Percentiles rank a stretch among this genome's conserved stretches.
Evolutionary conservation across 2,888 invertebrate genomes (phyloP).

Genomic region (Conchocele bisecta): DNA sequence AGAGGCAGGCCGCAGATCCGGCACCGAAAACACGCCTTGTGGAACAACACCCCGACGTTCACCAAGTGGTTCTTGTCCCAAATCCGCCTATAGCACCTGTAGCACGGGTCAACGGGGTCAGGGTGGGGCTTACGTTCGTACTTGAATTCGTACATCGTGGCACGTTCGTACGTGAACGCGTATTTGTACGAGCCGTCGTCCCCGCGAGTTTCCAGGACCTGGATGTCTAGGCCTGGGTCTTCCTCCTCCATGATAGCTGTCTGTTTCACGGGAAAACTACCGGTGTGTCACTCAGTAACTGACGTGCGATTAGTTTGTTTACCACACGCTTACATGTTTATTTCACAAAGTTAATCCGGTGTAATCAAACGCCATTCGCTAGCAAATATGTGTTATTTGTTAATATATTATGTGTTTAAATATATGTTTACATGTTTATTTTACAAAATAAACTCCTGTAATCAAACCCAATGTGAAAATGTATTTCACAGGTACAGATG

Average conservation of each 20-base stretch:
- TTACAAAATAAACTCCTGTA: too few species aligned
- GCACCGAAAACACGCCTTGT: conserved; percentile 79
- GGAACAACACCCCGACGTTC: conserved; percentile 77
- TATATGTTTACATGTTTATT: too few species aligned
- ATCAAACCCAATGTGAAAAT: too few species aligned
- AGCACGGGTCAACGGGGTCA: conserved; percentile 74
- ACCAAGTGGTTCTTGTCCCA: conserved; percentile 68
- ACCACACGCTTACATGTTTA: neutral
- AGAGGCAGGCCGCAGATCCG: conserved; percentile 85
- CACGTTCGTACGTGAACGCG: conserved; percentile 76
- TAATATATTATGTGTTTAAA: too few species aligned
- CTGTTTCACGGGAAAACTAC: neutral
- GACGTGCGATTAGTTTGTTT: neutral
- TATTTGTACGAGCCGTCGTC: conserved; percentile 72
- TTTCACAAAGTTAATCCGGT: too few species aligned
- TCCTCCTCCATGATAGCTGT: conserved; percentile 30
- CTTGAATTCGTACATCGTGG: conserved; percentile 77
- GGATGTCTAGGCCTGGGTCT: conserved; percentile 60
- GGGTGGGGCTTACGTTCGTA: conserved; percentile 73
- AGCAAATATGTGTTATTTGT: too few species aligned
- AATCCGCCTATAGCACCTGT: conserved; percentile 71
- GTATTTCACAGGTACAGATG: too few species aligned
- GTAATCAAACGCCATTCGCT: too few species aligned
- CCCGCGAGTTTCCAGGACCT: conserved; percentile 60
- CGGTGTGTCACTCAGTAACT: neutral